Evolutionary conservation across 2,113 vertebrate species (phyloP).

Genomic region (Actenoides lindsayi): DNA sequence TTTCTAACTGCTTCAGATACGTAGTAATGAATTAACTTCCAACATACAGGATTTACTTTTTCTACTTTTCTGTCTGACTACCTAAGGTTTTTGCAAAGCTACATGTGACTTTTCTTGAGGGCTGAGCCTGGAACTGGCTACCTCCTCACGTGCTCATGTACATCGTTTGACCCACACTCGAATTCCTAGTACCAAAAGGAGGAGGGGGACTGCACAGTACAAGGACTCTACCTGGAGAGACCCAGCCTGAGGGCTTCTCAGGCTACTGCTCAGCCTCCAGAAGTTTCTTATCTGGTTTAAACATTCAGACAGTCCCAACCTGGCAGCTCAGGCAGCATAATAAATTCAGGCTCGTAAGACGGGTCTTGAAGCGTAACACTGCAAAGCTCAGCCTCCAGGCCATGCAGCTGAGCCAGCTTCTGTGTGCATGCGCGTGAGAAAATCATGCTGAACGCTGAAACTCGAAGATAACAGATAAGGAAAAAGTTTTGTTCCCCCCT

Average conservation of each 20-base stretch:
- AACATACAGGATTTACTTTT: background rate
- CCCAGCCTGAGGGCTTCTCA: background rate
- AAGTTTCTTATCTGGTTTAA: constrained; percentile 17
- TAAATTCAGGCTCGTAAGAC: background rate
- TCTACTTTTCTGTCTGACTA: background rate
- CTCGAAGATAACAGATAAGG: background rate
- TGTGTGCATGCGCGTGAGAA: background rate
- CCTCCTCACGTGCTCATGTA: accelerated
- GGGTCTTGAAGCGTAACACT: background rate
- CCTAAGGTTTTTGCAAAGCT: background rate
- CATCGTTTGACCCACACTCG: background rate
- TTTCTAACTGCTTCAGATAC: background rate
- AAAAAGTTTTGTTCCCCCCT: background rate
- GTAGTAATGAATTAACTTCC: background rate
- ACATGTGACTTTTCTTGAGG: background rate
- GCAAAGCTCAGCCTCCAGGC: background rate
- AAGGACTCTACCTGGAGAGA: background rate
- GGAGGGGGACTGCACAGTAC: background rate
- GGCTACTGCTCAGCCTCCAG: background rate
- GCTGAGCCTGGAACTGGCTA: background rate
- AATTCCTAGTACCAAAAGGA: background rate
- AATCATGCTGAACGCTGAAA: background rate
- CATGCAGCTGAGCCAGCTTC: background rate
- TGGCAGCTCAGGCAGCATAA: background rate
- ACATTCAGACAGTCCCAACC: background rate